phyloP scores from a whole-genome alignment of 2,113 vertebrate species.

The Tragelaphus buxtoni region DNA sequence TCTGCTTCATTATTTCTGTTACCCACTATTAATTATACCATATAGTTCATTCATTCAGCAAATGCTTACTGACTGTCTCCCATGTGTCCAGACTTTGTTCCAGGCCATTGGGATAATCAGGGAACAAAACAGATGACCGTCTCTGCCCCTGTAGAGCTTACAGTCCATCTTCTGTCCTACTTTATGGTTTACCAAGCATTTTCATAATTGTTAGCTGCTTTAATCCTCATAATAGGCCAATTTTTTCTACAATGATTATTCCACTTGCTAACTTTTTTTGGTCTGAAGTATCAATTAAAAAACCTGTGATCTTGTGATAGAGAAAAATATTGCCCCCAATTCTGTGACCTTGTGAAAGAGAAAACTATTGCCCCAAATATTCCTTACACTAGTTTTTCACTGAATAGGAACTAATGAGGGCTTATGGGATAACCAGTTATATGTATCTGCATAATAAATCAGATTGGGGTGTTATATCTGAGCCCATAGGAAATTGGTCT shows the following conservation, averaged over 20 bases:
- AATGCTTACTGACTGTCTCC: background rate
- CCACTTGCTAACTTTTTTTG: background rate
- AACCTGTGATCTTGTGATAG: background rate
- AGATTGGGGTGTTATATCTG: background rate
- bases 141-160: background rate
- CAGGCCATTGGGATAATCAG: background rate
- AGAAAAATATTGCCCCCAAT: background rate
- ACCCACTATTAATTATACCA: background rate
- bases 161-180: background rate
- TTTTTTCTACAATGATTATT: background rate
- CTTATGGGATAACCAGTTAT: background rate
- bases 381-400: background rate
- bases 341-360: background rate
- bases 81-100: background rate
- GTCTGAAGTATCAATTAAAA: background rate
- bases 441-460: background rate
- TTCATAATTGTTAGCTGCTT: background rate
- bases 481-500: background rate
- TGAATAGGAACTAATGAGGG: background rate
- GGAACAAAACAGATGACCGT: background rate
- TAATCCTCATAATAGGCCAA: background rate
- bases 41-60: background rate
- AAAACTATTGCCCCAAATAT: background rate
- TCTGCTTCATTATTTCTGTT: conserved; percentile 16
- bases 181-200: background rate